A percentile compares a stretch with the other conserved stretches of the same genome.
Evolutionary conservation across 2,888 invertebrate genomes (phyloP).

Genomic region (Napeogenes inachia): DNA sequence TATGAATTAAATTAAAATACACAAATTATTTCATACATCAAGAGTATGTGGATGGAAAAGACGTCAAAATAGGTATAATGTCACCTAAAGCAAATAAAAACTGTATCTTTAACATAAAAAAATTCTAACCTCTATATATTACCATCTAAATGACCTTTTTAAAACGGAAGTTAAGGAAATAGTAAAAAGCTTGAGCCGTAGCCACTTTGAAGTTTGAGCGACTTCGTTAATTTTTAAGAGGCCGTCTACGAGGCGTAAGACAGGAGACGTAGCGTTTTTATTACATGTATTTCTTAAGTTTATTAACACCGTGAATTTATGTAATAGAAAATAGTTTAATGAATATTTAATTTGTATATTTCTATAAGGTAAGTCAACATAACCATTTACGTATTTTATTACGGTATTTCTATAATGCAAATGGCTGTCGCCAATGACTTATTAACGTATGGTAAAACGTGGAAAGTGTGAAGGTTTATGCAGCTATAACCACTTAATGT

Average conservation of each 20-base stretch:
- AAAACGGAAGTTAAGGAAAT: conserved; percentile 7
- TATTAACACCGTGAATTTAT: too few relatives aligned
- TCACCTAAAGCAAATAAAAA: too few relatives aligned
- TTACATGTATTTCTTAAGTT: background rate
- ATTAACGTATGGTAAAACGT: conserved; percentile 8
- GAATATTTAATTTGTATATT: too few relatives aligned
- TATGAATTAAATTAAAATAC: too few relatives aligned
- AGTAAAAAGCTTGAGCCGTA: conserved; percentile 7
- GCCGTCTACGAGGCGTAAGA: background rate
- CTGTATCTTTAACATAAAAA: too few relatives aligned
- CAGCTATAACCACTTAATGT: conserved; percentile 24
- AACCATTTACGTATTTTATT: background rate
- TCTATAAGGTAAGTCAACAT: background rate
- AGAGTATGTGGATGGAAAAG: too few relatives aligned
- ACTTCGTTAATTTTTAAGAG: conserved; percentile 21
- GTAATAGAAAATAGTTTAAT: too few relatives aligned
- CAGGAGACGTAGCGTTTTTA: background rate
- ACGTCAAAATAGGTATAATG: too few relatives aligned
- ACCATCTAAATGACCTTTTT: background rate
- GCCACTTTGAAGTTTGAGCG: conserved; percentile 14
- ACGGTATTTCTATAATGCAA: background rate
- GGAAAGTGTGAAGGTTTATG: conserved; percentile 25
- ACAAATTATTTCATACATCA: too few relatives aligned
- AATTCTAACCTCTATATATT: background rate
- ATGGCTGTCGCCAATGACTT: conserved; percentile 14